Evolutionary conservation across 2,888 invertebrate species (phyloP).

Genomic region (Siphonodentalium dalli): DNA sequence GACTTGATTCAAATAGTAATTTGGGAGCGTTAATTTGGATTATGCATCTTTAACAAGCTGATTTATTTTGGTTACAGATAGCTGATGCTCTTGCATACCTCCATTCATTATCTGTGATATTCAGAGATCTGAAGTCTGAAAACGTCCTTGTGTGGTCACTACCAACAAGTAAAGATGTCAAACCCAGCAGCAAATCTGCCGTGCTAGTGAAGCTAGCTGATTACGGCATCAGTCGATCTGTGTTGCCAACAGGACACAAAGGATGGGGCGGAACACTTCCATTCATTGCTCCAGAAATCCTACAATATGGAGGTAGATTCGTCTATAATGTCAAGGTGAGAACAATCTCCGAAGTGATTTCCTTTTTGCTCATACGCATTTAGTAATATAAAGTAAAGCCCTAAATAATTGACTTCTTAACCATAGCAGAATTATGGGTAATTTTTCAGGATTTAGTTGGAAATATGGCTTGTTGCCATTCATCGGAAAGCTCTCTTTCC

Average conservation of each 20-base stretch:
- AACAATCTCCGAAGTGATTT: too few relatives aligned
- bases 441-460: too few relatives aligned
- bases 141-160: conserved; percentile 98
- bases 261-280: conserved; percentile 96
- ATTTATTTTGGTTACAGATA: conserved; percentile 67
- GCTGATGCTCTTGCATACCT: conserved; percentile 95
- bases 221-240: conserved; percentile 80
- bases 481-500: too few relatives aligned
- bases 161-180: conserved; percentile 75
- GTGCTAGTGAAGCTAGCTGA: conserved; percentile 88
- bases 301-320: conserved; percentile 97
- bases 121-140: conserved; percentile 90
- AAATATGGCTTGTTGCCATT: too few relatives aligned
- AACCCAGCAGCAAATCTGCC: too few relatives aligned
- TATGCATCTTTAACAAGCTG: too few relatives aligned
- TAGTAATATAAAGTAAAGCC: too few relatives aligned
- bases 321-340: conserved; percentile 94
- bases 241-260: conserved; percentile 78
- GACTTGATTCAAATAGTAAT: too few relatives aligned
- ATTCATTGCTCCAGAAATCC: conserved; percentile 99
- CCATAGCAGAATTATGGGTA: too few relatives aligned
- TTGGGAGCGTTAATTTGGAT: too few relatives aligned
- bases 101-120: conserved; percentile 91
- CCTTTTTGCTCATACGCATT: too few relatives aligned
- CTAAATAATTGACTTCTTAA: too few relatives aligned